These are phyloP conservation scores for chimpanzee (Pan troglodytes) DNA, from an alignment of 2,113 vertebrate species.

Conservation along the genomic window DNA sequence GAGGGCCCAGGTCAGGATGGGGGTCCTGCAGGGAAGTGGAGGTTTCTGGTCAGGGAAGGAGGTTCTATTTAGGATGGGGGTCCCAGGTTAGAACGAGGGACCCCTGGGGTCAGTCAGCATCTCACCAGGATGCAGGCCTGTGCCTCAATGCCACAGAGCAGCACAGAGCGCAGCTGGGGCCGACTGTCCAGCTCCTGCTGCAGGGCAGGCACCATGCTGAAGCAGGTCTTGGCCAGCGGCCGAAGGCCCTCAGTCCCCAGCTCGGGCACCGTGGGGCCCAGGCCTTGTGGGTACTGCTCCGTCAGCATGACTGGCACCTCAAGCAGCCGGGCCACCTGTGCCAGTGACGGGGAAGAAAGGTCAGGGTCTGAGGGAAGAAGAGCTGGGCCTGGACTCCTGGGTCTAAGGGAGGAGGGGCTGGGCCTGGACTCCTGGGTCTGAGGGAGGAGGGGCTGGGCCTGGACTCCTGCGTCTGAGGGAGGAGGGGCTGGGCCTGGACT, in stretches of 20 bases:
- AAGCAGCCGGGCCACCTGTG: conserved; percentile 85
- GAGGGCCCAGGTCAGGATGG: background rate
- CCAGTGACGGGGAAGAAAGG: background rate
- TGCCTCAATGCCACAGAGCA: conserved; percentile 92
- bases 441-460: background rate
- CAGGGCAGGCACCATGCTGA: conserved; percentile 91
- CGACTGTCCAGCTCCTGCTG: conserved; percentile 81
- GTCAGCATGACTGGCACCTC: conserved; percentile 87
- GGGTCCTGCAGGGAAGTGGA: background rate
- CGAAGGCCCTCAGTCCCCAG: conserved; percentile 85
- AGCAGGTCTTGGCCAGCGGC: conserved; percentile 88
- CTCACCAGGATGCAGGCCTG: conserved; percentile 92
- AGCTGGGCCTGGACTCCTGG: background rate
- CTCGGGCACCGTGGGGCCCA: conserved; percentile 92
- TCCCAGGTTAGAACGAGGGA: background rate
- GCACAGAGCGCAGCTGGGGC: conserved; percentile 76
- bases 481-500: accelerated
- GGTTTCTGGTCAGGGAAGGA: background rate
- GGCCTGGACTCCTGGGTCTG: background rate
- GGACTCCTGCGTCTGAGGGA: too few relatives aligned
- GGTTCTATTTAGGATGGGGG: background rate
- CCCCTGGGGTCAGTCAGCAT: background rate
- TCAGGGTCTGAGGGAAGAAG: conserved; percentile 81
- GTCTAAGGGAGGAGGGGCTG: background rate
- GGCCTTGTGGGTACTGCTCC: conserved; percentile 92